Evolutionary conservation across 2,888 invertebrate species (phyloP).

Genomic region (Diarsia brunnea): DNA sequence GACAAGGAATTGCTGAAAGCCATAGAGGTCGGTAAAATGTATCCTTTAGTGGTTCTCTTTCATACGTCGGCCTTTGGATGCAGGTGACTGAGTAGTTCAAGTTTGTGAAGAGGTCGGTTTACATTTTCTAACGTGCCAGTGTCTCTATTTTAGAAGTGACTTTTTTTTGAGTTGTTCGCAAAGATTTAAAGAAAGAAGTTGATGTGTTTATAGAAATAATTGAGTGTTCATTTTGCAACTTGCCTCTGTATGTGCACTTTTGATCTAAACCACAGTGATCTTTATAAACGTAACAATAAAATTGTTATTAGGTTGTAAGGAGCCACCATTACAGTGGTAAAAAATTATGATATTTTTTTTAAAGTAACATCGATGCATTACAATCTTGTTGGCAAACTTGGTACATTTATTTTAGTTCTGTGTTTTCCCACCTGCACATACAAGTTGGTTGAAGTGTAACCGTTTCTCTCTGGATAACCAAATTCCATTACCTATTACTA

Average conservation of each 20-base stretch:
- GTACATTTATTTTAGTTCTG: background rate
- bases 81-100: conserved; percentile 4
- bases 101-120: conserved; percentile 2
- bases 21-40: conserved; percentile 45
- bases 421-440: background rate
- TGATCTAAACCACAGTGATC: background rate
- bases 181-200: background rate
- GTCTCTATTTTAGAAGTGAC: background rate
- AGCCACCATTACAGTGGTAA: no score
- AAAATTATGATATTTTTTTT: no score
- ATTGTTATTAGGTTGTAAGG: background rate
- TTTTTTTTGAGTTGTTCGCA: background rate
- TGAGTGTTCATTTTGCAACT: background rate
- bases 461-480: background rate
- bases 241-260: background rate
- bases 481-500: background rate
- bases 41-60: conserved; percentile 38
- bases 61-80: conserved; percentile 14
- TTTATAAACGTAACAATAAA: background rate
- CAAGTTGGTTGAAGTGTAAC: background rate
- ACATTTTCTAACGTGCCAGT: conserved; percentile 4
- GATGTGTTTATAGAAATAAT: background rate
- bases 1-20: conserved; percentile 56
- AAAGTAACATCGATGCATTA: background rate
- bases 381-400: no score